phyloP scores from a whole-genome alignment of 2,888 invertebrate species.

The Chrysomela aeneicollis region DNA sequence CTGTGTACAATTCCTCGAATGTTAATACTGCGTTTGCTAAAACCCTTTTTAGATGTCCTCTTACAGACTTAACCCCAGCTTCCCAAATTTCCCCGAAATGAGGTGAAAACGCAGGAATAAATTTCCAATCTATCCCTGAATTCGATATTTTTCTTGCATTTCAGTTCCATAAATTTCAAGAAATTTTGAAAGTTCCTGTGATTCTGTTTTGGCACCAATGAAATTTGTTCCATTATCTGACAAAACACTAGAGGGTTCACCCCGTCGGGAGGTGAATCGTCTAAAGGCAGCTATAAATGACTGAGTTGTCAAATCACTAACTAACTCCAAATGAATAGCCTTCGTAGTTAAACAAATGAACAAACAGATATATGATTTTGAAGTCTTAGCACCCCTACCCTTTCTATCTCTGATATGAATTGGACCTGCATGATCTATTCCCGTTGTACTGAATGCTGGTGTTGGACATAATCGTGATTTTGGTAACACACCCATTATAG shows the following conservation, averaged over 20 bases:
- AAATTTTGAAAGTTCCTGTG: neutral
- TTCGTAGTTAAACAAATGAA: too few relatives aligned
- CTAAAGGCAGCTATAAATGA: constrained; percentile 17
- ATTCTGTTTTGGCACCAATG: constrained; percentile 6
- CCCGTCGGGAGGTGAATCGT: constrained; percentile 28
- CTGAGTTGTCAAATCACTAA: constrained; percentile 14
- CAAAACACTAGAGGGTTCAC: constrained; percentile 20
- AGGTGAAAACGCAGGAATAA: constrained; percentile 23
- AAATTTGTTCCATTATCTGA: constrained; percentile 22
- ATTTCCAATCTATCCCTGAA: constrained; percentile 14
- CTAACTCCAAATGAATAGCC: constrained; percentile 23
- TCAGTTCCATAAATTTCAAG: neutral
- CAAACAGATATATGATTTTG: too few relatives aligned
- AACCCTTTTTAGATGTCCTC: constrained; percentile 22
- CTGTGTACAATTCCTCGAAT: constrained; percentile 20
- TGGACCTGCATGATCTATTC: too few relatives aligned
- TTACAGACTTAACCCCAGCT: constrained; percentile 9
- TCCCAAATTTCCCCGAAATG: constrained; percentile 26
- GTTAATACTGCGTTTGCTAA: constrained; percentile 17
- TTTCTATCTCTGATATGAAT: too few relatives aligned
- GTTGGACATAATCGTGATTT: too few relatives aligned
- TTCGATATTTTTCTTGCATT: constrained; percentile 3
- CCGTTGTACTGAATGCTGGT: too few relatives aligned
- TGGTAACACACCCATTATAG: too few relatives aligned
- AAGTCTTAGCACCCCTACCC: too few relatives aligned